Conservation (phyloP, 2,113 vertebrate genomes). For the Etheostoma cragini region DNA sequence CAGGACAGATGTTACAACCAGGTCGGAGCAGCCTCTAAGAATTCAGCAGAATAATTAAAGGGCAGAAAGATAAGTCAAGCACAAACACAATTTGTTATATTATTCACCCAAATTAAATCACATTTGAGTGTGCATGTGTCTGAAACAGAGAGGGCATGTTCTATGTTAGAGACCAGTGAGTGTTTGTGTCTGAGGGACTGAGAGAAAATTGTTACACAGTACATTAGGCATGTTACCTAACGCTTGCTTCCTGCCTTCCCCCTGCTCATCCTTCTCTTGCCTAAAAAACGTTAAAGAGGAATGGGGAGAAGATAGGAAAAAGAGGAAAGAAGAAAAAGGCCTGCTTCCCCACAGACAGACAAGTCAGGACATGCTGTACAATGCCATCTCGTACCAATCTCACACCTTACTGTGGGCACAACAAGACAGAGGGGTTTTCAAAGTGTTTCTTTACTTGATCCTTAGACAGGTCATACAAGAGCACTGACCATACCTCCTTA, state of each 20-base stretch:
- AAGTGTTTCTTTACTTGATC: background rate
- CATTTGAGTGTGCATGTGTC: constrained; percentile 32
- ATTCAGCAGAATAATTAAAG: constrained; percentile 31
- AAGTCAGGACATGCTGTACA: constrained; percentile 30
- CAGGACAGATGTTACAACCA: too few species aligned
- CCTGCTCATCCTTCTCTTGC: constrained; percentile 49
- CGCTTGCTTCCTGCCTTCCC: constrained; percentile 54
- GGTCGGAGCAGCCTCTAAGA: background rate
- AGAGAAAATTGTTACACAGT: constrained; percentile 63
- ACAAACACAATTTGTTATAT: constrained; percentile 59
- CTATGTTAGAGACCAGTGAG: constrained; percentile 22
- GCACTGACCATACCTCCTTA: constrained; percentile 3
- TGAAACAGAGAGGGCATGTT: constrained; percentile 39
- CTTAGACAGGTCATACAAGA: constrained; percentile 13
- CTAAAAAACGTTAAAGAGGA: constrained; percentile 44
- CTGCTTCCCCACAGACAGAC: constrained; percentile 20
- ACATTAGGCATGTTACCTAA: constrained; percentile 71
- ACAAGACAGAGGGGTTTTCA: constrained; percentile 5
- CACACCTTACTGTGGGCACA: constrained; percentile 25
- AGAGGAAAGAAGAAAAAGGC: background rate
- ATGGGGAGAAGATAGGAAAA: constrained; percentile 37
- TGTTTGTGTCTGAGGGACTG: constrained; percentile 38
- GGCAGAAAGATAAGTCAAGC: constrained; percentile 43
- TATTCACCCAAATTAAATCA: constrained; percentile 60
- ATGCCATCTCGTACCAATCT: constrained; percentile 31